A percentile compares a stretch with the other conserved stretches of the same genome.
phyloP scores from a whole-genome alignment of 2,888 invertebrate species.

The Andrena chrysosceles region DNA sequence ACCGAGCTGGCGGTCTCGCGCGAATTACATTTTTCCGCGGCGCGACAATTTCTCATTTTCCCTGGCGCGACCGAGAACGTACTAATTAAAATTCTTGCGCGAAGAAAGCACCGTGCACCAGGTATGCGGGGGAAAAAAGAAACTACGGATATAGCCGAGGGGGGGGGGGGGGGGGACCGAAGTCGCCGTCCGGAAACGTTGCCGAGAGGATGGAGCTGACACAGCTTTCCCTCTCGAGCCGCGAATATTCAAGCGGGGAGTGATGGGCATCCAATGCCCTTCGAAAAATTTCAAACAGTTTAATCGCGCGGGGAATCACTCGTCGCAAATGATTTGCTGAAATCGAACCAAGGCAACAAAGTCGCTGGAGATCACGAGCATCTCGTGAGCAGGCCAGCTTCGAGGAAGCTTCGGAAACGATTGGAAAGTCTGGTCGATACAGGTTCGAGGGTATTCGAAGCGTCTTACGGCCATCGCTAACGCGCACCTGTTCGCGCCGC shows the following conservation, averaged over 20 bases:
- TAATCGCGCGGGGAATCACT: neutral
- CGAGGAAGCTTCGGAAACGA: neutral
- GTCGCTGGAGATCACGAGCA: neutral
- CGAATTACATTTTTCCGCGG: conserved; percentile 44
- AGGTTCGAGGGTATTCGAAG: conserved; percentile 13
- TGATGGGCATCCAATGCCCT: neutral
- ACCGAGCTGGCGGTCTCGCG: neutral
- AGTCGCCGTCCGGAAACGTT: conserved; percentile 17
- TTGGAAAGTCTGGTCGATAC: conserved; percentile 6
- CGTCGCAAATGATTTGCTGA: no score
- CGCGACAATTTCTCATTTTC: conserved; percentile 55
- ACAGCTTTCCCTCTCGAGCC: neutral
- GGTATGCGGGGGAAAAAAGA: conserved; percentile 12
- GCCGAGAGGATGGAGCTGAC: conserved; percentile 8
- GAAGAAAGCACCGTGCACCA: conserved; percentile 34
- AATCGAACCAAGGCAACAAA: neutral
- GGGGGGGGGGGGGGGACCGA: conserved; percentile 5
- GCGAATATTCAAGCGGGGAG: neutral
- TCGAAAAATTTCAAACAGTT: neutral
- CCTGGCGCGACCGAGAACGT: conserved; percentile 36
- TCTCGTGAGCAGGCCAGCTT: neutral
- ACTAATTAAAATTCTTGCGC: conserved; percentile 60
- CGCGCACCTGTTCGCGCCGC: conserved; percentile 16
- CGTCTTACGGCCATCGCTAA: neutral
- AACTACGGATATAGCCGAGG: conserved; percentile 13